phyloP scores from a whole-genome alignment of 2,113 vertebrate genomes.

The Myxocyprinus asiaticus region DNA sequence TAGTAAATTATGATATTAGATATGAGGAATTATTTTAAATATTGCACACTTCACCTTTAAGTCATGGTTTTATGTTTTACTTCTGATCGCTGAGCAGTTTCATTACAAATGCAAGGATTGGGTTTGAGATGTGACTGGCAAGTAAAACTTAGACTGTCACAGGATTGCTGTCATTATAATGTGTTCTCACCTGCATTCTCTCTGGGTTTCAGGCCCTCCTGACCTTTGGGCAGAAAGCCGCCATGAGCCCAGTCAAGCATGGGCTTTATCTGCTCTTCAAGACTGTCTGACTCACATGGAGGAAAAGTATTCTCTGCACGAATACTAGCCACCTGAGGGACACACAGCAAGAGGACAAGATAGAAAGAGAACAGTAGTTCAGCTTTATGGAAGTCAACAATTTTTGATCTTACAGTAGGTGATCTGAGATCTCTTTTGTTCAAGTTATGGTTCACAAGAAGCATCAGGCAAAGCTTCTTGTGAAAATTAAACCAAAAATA shows the following conservation, averaged over 20 bases:
- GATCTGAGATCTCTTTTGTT: too few relatives aligned
- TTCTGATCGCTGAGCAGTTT: not conserved
- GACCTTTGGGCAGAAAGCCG: slow-evolving; percentile 88
- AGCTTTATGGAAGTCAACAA: too few relatives aligned
- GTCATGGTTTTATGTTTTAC: too few relatives aligned
- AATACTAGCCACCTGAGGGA: slow-evolving; percentile 81
- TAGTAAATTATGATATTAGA: too few relatives aligned
- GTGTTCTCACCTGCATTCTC: slow-evolving; percentile 66
- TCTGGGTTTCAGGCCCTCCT: slow-evolving; percentile 85
- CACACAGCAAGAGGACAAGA: not conserved
- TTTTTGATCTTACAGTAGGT: too few relatives aligned
- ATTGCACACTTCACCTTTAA: too few relatives aligned
- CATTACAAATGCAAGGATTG: not conserved
- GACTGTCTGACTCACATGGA: slow-evolving; percentile 69
- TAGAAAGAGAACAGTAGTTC: not conserved
- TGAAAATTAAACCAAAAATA: too few relatives aligned
- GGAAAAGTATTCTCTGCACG: slow-evolving; percentile 85
- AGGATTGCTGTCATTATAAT: not conserved
- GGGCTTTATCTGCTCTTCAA: slow-evolving; percentile 90
- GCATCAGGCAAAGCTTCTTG: too few relatives aligned
- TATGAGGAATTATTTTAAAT: too few relatives aligned
- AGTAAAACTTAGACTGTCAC: not conserved
- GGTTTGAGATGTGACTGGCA: not conserved
- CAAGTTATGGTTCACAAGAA: too few relatives aligned
- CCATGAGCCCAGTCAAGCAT: slow-evolving; percentile 93